Percentiles rank a stretch among this genome's conserved stretches.
These are phyloP conservation scores for Gymnocephalus cernua DNA, from an alignment of 2,113 vertebrate genomes.

Conservation along the genomic window DNA sequence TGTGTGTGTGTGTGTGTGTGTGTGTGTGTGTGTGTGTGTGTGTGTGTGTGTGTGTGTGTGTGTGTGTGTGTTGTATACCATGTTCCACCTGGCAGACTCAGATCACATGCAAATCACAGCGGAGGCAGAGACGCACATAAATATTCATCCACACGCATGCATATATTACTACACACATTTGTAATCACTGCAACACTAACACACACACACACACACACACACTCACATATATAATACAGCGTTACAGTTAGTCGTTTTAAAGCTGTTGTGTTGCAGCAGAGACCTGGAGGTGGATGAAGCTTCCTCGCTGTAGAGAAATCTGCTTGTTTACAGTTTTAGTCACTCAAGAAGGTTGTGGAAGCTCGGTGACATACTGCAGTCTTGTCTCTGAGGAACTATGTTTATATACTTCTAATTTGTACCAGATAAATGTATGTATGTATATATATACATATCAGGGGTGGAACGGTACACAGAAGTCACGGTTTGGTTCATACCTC, in stretches of 20 bases:
- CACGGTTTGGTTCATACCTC: no score
- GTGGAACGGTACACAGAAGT: no score
- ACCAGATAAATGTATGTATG: no score
- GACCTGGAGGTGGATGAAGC: neutral
- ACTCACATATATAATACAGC: neutral
- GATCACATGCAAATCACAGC: conserved; percentile 78
- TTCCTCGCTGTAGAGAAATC: neutral
- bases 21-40: conserved; percentile 31
- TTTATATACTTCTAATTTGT: no score
- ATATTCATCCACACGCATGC: conserved; percentile 73
- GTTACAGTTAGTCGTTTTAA: conserved; percentile 24
- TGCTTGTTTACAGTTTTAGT: neutral
- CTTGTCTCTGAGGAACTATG: no score
- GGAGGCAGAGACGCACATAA: conserved; percentile 69
- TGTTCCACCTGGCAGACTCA: conserved; percentile 68
- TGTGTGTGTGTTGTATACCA: conserved; percentile 14
- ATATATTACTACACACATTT: conserved; percentile 60
- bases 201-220: conserved; percentile 26
- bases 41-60: conserved; percentile 27
- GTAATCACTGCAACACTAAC: neutral
- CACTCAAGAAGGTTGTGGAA: neutral
- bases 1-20: conserved; percentile 10
- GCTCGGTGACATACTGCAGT: neutral
- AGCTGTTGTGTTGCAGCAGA: conserved; percentile 6
- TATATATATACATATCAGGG: no score